Base-by-base conservation (phyloP, 2,113 vertebrate genomes). In the Macquaria ambigua region DNA sequence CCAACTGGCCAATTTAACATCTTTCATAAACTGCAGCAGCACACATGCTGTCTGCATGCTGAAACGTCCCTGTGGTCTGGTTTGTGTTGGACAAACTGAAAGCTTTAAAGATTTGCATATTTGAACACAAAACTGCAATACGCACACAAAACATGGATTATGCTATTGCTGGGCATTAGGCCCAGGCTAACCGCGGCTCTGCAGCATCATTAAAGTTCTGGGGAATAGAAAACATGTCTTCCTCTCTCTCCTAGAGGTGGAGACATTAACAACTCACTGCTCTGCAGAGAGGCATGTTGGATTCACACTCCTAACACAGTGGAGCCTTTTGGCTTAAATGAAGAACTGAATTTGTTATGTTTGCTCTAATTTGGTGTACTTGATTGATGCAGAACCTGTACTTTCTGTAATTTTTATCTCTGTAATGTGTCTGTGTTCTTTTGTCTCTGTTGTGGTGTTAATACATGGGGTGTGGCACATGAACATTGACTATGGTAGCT, bases 241-340 rank as follows among this genome's bases (percentile, higher is more conserved):
- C 28, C 28, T 20, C 52, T 15, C 23, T 63, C 34, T 41, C 59
- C 58, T 41, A 3, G 37, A 56, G 25, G 56, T 41, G 66, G 59
- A 58, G 69, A 63, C 52, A 63, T 23, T 16, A 34, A 56, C 31
- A 84, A 11, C 62, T 59, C 50, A 8, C 53, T 31, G 41, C 63
- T 79, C 61, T 66, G 69, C 53, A 34, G 20, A 52, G 53, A 74
- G 0, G 46, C 70, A 67, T 12, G 43, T 20, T 34, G 56, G 61
- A 81, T 50, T 81, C 67, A 16, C 25, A 11, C 39, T 79, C 70
- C 70, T 64, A 68, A 59, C 14, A 21, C 53, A 23, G 46, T n/a
- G 23, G n/a, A 67, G 48, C n/a, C 52, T 48, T 68, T 41, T 77
- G 43, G 34, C 41, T 43, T 21, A 41, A 56, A 67, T 55, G 43